Base-by-base conservation (phyloP, 2,888 invertebrate genomes). In the Chromoteleia sp. region DNA sequence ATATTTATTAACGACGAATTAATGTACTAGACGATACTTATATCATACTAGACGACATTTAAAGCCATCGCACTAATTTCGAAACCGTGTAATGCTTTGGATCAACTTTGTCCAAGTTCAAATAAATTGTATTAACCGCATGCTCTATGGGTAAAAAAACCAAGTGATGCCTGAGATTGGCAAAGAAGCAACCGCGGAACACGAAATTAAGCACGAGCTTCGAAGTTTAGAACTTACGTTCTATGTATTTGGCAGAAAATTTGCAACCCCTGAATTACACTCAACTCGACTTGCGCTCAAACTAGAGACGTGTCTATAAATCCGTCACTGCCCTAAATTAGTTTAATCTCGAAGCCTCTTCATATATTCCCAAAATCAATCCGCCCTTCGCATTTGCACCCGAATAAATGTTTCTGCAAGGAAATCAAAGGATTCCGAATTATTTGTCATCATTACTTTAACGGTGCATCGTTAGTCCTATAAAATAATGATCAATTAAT, bases 401-500 rank as follows among this genome's bases (percentile, higher is more conserved):
- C 6, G 10, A 52, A 41, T 30, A 67, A 43, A 41, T 54, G 29
- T 30, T 5, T 1, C 52, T 10, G 30, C 54, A 17, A 41, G 43
- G 12, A 67, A 54, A 41, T 29, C 52, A 17, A 30, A 41, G 41
- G 6, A 8, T 14, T 25, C 0, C 29, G 14, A 54, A 50, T 65
- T 65, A 36, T 67, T 41, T 41, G 25, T 50, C 41, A 15, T 2
- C 14, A 17, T 39, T 50, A 14, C 36, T 10, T 33, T 14, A 63
- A 48, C 33, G 6, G 33, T 12, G 39, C 29, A 17, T 39, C 67
- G 41, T 67, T 67, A 52, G 17, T 15, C 4, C 29, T 2, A 30
- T 54, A 68, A 68, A 58, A 56, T 8, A 59, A 63, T 74, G 41
- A 61, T 43, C 25, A 74, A 74, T 74, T 52, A 48, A 59, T 1